Percentiles rank a stretch among this genome's conserved stretches.
Conservation (phyloP, 2,113 vertebrate species). For the Echinops telfairi region DNA sequence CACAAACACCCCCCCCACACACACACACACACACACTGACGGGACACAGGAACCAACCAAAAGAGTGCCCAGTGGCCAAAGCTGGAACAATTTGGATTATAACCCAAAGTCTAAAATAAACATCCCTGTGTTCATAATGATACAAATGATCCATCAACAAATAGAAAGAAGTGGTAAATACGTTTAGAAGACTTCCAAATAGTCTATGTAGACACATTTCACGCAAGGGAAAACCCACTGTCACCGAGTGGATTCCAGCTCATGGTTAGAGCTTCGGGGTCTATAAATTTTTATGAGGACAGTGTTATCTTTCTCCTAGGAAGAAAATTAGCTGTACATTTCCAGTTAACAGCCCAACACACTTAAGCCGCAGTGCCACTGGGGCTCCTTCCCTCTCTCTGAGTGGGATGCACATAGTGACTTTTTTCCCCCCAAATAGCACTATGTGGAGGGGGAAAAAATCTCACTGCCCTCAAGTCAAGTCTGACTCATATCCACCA, state of each 20-base stretch:
- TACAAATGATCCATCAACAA: slow-evolving; percentile 24
- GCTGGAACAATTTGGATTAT: too few relatives aligned
- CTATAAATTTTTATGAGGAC: too few relatives aligned
- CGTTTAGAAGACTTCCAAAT: neutral
- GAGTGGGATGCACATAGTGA: neutral
- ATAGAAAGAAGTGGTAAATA: neutral
- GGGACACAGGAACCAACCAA: neutral
- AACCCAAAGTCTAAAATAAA: neutral
- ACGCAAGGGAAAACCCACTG: too few relatives aligned
- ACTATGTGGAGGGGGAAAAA: too few relatives aligned
- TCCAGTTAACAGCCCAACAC: too few relatives aligned
- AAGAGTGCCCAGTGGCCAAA: neutral
- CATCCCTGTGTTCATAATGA: neutral
- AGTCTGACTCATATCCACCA: too few relatives aligned
- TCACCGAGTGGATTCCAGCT: too few relatives aligned
- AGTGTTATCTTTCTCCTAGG: too few relatives aligned
- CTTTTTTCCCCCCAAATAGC: neutral
- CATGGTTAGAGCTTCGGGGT: too few relatives aligned
- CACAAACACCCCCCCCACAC: neutral
- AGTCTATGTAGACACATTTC: neutral
- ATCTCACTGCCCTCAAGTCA: too few relatives aligned
- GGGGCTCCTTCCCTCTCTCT: neutral
- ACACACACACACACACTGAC: neutral
- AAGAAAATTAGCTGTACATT: too few relatives aligned
- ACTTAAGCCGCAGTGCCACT: too few relatives aligned